Evolutionary conservation across 1,140 invertebrate species (phyloP), one percentile per base, ranked within the genome.

Genomic region (Cyclina sinensis): DNA sequence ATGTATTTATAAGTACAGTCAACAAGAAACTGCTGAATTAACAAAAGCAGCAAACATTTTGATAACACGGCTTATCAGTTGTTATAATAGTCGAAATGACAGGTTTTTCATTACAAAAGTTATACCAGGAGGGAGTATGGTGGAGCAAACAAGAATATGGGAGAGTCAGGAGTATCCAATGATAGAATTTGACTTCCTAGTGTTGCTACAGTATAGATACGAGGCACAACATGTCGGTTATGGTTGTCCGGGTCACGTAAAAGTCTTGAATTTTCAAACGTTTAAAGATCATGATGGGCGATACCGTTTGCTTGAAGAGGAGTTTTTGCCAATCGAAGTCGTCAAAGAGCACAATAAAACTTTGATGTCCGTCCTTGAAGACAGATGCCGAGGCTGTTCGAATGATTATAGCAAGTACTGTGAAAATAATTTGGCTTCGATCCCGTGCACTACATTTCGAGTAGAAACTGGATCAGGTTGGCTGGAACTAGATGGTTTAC

Each of bases 1-100:
- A 62, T 11, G n/a, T 62, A 27, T 62, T 62, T 62, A 62, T 62
- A 27, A 62, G 5, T 62, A 62, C 57, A 62, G 24, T 62, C 57
- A 62, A 27, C 57, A 18, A 24, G 57, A 62, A 62, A 62, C n/a
- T 11, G 14, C 7, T 7, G 57, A 62, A 5, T n/a, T 62, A 62
- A 27, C 57, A 9, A 62, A 24, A 62, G 57, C 57, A 27, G 57
- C 27, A 4, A 24, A 62, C 7, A 27, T 62, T 11, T 27, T 62
- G n/a, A 18, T 62, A 27, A 62, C 57, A 62, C 18, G 57, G 24
- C 57, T 62, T 24, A 62, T 62, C 27, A 24, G 57, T n/a, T 62
- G 57, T 27, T 62, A 27, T 62, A 62, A 62, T 24, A 62, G 14
- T 27, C 57, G 57, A 27, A 62, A 62, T 62, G 57, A 27, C 1